Evolutionary conservation across 2,888 invertebrate genomes (phyloP).

Genomic region (Agriopis aurantiaria): DNA sequence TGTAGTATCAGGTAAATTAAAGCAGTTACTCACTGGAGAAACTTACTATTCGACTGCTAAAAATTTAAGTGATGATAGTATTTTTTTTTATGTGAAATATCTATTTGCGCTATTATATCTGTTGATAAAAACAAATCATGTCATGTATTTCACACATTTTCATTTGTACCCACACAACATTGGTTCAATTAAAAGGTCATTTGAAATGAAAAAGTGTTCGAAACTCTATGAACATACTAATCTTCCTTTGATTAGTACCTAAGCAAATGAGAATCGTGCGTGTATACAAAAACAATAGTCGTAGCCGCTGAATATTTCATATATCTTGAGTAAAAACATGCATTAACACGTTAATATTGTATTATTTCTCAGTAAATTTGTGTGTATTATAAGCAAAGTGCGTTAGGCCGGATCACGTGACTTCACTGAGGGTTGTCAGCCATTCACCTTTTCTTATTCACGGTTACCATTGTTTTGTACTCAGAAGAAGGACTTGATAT

Average conservation of each 20-base stretch:
- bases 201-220: conserved; percentile 13
- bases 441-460: background rate
- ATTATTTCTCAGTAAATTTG: conserved; percentile 68
- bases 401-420: conserved; percentile 64
- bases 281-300: conserved; percentile 48
- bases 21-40: no score
- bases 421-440: conserved; percentile 35
- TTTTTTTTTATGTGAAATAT: no score
- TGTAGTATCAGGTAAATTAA: no score
- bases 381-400: conserved; percentile 60
- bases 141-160: no score
- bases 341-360: conserved; percentile 57
- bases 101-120: no score
- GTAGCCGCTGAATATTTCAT: conserved; percentile 54
- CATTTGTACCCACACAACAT: background rate
- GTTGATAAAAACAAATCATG: no score
- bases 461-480: background rate
- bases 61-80: no score
- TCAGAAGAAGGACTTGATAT: no score
- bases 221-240: conserved; percentile 14
- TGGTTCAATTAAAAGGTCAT: conserved; percentile 29
- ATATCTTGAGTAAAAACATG: conserved; percentile 57
- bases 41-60: no score
- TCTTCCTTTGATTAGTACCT: conserved; percentile 36
- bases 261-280: conserved; percentile 47